A percentile compares a stretch with the other conserved stretches of the same genome.
These are phyloP conservation scores for Rhinopithecus roxellana DNA, from an alignment of 2,113 vertebrate genomes.

Conservation along the genomic window DNA sequence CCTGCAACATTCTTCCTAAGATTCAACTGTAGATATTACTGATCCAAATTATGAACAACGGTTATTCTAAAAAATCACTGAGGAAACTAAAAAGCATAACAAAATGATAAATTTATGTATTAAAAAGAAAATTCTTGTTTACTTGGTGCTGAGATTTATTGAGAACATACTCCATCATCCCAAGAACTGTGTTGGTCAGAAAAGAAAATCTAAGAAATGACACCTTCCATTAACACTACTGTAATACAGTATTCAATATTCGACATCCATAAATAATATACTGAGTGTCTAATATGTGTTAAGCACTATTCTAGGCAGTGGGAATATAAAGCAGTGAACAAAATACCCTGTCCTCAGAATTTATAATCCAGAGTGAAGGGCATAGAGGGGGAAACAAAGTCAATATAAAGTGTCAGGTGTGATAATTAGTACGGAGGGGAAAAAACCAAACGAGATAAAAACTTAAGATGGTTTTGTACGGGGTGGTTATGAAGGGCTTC, in stretches of 20 bases:
- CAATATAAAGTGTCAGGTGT: not conserved
- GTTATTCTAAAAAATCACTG: not conserved
- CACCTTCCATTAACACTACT: not conserved
- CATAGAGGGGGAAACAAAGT: not conserved
- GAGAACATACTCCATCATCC: not conserved
- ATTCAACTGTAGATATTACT: not conserved
- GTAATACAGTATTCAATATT: not conserved
- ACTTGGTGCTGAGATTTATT: not conserved
- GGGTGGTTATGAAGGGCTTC: not conserved
- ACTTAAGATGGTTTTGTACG: not conserved
- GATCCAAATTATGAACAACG: not conserved
- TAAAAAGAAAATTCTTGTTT: not conserved
- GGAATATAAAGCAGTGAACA: not conserved
- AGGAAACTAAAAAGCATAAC: not conserved
- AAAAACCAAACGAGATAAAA: not conserved
- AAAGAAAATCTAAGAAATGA: not conserved
- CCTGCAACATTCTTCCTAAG: not conserved
- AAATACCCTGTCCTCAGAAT: not conserved
- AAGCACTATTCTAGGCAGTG: not conserved
- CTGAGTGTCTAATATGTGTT: not conserved
- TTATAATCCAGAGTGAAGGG: not conserved
- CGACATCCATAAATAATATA: not conserved
- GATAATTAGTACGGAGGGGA: not conserved
- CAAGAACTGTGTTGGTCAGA: not conserved
- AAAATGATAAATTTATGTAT: not conserved